Percentiles rank a stretch among this genome's conserved stretches.
phyloP scores from a whole-genome alignment of 2,797 vertebrate genomes.

The Melanotaenia maccullochi region DNA sequence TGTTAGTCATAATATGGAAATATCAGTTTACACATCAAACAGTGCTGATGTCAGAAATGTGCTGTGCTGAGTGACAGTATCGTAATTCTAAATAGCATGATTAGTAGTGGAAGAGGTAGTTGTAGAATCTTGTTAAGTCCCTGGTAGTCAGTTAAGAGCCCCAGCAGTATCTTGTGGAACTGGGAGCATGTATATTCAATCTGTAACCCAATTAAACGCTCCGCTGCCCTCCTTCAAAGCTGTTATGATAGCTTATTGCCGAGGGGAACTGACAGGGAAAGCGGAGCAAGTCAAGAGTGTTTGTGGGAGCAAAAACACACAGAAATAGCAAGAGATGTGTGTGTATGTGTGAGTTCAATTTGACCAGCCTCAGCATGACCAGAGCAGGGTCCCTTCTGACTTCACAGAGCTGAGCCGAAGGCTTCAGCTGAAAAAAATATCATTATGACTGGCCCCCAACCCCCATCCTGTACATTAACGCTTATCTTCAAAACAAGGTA shows the following conservation, averaged over 20 bases:
- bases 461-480: constrained; percentile 56
- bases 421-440: constrained; percentile 53
- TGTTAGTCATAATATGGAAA: constrained; percentile 17
- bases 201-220: constrained; percentile 82
- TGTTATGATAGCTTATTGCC: constrained; percentile 79
- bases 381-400: constrained; percentile 54
- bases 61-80: constrained; percentile 7
- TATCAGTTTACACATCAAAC: constrained; percentile 41
- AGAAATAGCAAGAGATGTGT: constrained; percentile 38
- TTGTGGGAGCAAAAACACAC: constrained; percentile 53
- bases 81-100: constrained; percentile 39
- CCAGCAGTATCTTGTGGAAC: constrained; percentile 70
- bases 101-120: constrained; percentile 12
- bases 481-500: constrained; percentile 70
- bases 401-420: constrained; percentile 46
- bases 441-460: constrained; percentile 19
- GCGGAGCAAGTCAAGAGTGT: constrained; percentile 71
- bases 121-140: constrained; percentile 57
- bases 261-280: constrained; percentile 77
- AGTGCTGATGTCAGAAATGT: constrained; percentile 36
- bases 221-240: constrained; percentile 81
- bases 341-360: constrained; percentile 32
- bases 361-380: constrained; percentile 59
- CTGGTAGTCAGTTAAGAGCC: constrained; percentile 64
- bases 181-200: constrained; percentile 73